Evolutionary conservation across 1,140 invertebrate genomes (phyloP).

Genomic region (Helicoverpa zea): DNA sequence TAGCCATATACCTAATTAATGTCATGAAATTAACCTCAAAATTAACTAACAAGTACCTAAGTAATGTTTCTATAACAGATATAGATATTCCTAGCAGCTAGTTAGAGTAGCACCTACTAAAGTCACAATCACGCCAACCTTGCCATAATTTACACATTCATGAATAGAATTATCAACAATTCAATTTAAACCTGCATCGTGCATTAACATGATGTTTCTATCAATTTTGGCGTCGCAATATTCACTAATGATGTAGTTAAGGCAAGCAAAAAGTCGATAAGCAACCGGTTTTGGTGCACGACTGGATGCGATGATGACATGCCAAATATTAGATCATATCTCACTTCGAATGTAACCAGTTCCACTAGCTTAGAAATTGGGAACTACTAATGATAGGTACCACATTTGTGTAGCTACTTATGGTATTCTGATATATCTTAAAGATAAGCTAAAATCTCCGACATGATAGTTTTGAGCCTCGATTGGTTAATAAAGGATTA

Average conservation of each 20-base stretch:
- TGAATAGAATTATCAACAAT: not conserved
- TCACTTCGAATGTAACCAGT: conserved; percentile 11
- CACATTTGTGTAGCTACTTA: no score
- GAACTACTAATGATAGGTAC: no score
- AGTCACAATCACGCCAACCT: not conserved
- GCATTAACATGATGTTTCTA: not conserved
- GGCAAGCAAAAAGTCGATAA: not conserved
- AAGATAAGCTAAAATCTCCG: no score
- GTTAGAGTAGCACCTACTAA: no score
- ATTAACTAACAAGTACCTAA: no score
- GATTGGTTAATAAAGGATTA: no score
- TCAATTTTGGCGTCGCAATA: not conserved
- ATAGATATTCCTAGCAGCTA: no score
- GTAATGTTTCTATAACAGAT: no score
- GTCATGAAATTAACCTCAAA: no score
- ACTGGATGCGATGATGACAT: conserved; percentile 7
- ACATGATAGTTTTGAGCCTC: no score
- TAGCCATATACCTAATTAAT: no score
- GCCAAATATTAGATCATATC: conserved; percentile 28
- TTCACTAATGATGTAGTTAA: not conserved
- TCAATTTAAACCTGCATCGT: not conserved
- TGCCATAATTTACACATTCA: not conserved
- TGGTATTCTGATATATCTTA: no score
- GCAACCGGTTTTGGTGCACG: conserved; percentile 14
- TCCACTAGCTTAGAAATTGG: not conserved